These are phyloP conservation scores for Sardinella longiceps DNA, from an alignment of 2,797 vertebrate species.

Conservation along the genomic window DNA sequence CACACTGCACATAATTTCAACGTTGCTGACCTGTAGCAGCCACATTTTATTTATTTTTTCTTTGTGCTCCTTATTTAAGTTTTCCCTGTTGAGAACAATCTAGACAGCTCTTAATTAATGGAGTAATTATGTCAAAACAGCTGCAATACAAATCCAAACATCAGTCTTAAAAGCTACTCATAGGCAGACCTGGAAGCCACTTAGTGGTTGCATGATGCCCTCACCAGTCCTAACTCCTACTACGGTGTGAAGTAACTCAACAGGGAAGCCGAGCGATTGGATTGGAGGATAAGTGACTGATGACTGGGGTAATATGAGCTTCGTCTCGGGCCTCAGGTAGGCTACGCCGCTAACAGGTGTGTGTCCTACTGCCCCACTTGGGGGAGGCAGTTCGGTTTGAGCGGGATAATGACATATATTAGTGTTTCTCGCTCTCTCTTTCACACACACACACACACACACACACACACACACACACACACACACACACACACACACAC, in stretches of 20 bases:
- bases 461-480: background rate
- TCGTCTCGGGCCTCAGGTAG: background rate
- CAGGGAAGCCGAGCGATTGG: background rate
- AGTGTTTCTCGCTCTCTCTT: background rate
- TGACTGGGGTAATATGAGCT: background rate
- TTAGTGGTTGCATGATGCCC: background rate
- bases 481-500: constrained; percentile 22
- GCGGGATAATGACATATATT: background rate
- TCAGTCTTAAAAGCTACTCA: background rate
- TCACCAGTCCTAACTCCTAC: background rate
- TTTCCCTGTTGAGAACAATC: background rate
- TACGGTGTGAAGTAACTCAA: too few relatives aligned
- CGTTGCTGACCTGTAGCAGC: background rate
- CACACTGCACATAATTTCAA: background rate
- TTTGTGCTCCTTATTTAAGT: background rate
- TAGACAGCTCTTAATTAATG: background rate
- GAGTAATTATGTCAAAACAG: background rate
- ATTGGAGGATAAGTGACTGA: background rate
- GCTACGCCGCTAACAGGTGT: background rate
- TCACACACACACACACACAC: too few relatives aligned
- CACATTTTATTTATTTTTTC: too few relatives aligned
- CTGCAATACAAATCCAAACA: background rate
- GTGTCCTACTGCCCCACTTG: background rate
- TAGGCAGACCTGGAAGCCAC: background rate
- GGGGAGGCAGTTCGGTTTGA: background rate